phyloP scores from a whole-genome alignment of 2,797 vertebrate species.

The Epinephelus coioides region DNA sequence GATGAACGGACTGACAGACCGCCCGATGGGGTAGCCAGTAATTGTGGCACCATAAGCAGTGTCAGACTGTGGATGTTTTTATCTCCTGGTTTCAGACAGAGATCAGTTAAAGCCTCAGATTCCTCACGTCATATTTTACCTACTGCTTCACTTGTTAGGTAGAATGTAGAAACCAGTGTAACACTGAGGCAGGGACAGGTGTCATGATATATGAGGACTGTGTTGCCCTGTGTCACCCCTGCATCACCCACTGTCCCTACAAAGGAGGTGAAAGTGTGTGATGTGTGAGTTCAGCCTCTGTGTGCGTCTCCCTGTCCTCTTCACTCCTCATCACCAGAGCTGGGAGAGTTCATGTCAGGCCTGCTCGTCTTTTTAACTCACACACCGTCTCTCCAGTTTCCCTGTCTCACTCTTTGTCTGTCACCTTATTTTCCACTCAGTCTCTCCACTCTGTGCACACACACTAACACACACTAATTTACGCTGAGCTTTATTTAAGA shows the following conservation, averaged over 20 bases:
- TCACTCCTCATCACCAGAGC: slow-evolving; percentile 23
- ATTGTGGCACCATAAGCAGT: too few relatives aligned
- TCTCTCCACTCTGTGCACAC: slow-evolving; percentile 3
- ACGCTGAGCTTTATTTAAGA: slow-evolving; percentile 1
- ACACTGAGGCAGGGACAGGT: background rate
- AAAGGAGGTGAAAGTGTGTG: slow-evolving; percentile 38
- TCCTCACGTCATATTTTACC: background rate
- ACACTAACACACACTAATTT: slow-evolving; percentile 6
- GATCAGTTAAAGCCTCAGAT: background rate
- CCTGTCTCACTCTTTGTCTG: slow-evolving; percentile 19
- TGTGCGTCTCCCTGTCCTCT: slow-evolving; percentile 31
- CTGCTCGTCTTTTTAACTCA: slow-evolving; percentile 17
- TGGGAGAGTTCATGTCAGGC: slow-evolving; percentile 43
- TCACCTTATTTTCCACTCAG: slow-evolving; percentile 34
- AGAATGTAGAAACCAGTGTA: background rate
- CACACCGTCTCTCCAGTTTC: slow-evolving; percentile 15
- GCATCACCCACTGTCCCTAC: slow-evolving; percentile 18
- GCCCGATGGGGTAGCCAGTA: too few relatives aligned
- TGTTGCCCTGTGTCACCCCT: slow-evolving; percentile 16
- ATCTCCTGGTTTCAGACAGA: background rate
- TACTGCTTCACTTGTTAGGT: background rate
- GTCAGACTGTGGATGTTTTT: too few relatives aligned
- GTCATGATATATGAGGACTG: background rate
- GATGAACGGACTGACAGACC: too few relatives aligned
- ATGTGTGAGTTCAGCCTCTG: slow-evolving; percentile 28